phyloP scores from a whole-genome alignment of 2,113 vertebrate species.

The Tretioscincus oriximinensis region DNA sequence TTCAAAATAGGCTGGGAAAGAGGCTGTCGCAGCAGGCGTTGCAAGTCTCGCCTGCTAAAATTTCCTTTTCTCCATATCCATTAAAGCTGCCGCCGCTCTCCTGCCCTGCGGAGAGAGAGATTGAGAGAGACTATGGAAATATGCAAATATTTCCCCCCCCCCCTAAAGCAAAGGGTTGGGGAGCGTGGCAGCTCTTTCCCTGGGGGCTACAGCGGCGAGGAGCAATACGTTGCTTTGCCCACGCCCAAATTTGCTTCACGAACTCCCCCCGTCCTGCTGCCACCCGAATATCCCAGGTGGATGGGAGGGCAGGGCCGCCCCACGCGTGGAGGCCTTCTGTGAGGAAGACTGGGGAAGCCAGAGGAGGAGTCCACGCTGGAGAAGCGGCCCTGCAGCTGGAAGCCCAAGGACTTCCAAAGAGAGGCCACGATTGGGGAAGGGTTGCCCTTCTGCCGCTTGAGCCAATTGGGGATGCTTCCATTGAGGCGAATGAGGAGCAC shows the following conservation, averaged over 20 bases:
- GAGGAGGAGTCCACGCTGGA: not conserved
- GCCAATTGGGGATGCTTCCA: not conserved
- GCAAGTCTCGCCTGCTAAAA: no score
- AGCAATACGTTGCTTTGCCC: not conserved
- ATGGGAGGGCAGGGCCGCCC: not conserved
- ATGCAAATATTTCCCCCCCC: not conserved
- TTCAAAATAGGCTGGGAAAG: no score
- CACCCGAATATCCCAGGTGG: no score
- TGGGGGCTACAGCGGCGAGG: not conserved
- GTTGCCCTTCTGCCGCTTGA: not conserved
- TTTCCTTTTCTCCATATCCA: no score
- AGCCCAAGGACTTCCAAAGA: not conserved
- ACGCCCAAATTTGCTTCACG: not conserved
- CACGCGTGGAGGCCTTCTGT: not conserved
- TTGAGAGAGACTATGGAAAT: no score
- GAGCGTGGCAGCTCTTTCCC: not conserved
- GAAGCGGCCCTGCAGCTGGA: not conserved
- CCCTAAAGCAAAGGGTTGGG: not conserved
- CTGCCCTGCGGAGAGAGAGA: no score
- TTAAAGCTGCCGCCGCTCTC: no score
- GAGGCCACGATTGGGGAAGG: not conserved
- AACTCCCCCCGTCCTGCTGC: not conserved
- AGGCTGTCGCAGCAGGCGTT: no score
- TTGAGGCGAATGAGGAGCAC: not conserved
- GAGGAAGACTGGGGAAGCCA: not conserved